These are phyloP conservation scores for Aeoliscus strigatus DNA, from an alignment of 2,797 vertebrate genomes.

Conservation along the genomic window DNA sequence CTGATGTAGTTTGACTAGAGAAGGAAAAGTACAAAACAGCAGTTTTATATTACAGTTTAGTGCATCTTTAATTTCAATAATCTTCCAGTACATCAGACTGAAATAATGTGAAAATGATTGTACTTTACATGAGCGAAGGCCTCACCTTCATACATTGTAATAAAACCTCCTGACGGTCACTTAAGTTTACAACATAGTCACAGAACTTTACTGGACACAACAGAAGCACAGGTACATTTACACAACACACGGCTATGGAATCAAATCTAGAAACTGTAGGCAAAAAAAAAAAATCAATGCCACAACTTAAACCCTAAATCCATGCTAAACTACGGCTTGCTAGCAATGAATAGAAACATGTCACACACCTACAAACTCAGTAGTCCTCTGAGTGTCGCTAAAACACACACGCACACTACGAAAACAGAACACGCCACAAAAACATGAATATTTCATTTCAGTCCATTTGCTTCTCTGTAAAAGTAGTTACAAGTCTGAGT, in stretches of 20 bases:
- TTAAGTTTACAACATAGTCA: constrained; percentile 48
- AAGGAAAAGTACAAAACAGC: constrained; percentile 7
- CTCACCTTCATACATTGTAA: constrained; percentile 38
- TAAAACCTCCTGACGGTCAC: constrained; percentile 41
- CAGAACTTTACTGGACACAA: constrained; percentile 50
- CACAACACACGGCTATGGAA: constrained; percentile 45
- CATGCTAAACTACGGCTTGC: constrained; percentile 31
- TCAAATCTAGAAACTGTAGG: constrained; percentile 25
- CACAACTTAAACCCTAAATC: constrained; percentile 26
- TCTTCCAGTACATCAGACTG: constrained; percentile 54
- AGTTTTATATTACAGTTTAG: constrained; percentile 52
- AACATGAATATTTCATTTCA: constrained; percentile 16
- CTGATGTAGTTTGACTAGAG: not conserved
- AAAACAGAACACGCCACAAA: constrained; percentile 45
- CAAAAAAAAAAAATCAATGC: constrained; percentile 14
- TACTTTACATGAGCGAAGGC: constrained; percentile 41
- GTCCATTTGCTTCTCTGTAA: constrained; percentile 16
- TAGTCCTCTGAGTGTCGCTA: constrained; percentile 38
- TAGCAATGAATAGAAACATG: constrained; percentile 37
- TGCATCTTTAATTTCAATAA: constrained; percentile 64
- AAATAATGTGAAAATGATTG: constrained; percentile 52
- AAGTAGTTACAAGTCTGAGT: constrained; percentile 21
- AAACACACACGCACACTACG: constrained; percentile 43
- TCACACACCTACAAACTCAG: constrained; percentile 51
- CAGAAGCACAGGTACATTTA: constrained; percentile 46